Evolutionary conservation across 2,888 invertebrate genomes (phyloP), one percentile per base, ranked within the genome.

Genomic region (Atethmia centrago): DNA sequence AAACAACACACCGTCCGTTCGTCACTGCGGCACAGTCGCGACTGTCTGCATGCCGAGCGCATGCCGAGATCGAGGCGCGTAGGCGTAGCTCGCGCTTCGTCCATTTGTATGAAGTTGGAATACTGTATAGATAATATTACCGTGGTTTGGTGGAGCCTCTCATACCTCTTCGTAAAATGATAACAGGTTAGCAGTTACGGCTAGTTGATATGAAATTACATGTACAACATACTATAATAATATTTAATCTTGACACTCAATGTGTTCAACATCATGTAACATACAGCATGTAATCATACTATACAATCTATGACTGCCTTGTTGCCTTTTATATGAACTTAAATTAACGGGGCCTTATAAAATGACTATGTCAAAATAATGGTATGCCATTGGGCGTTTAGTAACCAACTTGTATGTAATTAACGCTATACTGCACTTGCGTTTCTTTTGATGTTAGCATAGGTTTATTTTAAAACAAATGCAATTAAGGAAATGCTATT

Each of bases 331-430:
- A 64, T 56, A 69, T 51, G 59, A 65, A 78, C 70, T 66, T 71
- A 55, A 74, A 67, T 51, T 56, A 19, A 87, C 56, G 88, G 72
- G 85, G 88, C 88, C 88, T 87, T 88, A 87, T 72, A 72, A 71
- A 71, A 74, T 69, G 36, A 65, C 47, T 80, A 76, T 56, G 45
- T 58, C 55, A 71, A 75, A 79, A 65, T 45, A 42, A 31, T 49
- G 7, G 14, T 55, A 58, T 64, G 42, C 55, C 28, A 8, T n/a
- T 28, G 59, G 58, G 47, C 42, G 74, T 53, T 63, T 74, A 49
- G 3, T 12, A 80, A 61, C 40, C 45, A 68, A 53, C 25, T 59
- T 80, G 47, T 74, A 19, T 42, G 36, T 61, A 42, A 25, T 19
- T 10, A 68, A 42, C 9, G 3, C 21, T 40, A 59, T 31, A 45